Base-by-base conservation (phyloP, 2,888 invertebrate species). In the Phortica okadai region DNA sequence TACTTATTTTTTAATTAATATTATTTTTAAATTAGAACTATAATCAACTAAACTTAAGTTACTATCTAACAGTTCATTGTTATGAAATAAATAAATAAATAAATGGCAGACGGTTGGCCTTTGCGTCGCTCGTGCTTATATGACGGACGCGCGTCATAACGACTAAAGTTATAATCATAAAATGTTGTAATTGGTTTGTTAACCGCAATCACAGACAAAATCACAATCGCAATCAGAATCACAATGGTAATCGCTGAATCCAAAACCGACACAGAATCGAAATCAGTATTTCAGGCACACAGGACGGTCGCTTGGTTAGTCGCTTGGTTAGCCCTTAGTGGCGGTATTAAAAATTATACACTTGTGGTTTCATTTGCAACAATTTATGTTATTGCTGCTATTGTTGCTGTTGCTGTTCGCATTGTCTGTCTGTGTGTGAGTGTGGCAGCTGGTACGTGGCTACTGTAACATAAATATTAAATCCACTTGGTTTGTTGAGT, bases 151-250 rank as follows among this genome's bases (percentile, higher is more conserved):
- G 33, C 33, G 50, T 50, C 58, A 58, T 58, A 58, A 58, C 58
- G 58, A 58, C 16, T 58, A 58, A 58, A 58, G 58, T 58, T 58
- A n/a, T 66, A 14, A 66, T 33, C 11, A 66, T 66, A 66, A 66
- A 66, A 66, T 66, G 33, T 66, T 41, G 42, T 66, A 66, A 66
- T 66, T 66, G 66, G 41, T 66, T 66, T 66, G 42, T 21, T 66
- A 66, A 66, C 66, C 66, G 42, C 66, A 66, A 25, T 10, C 42
- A 66, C 14, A 33, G 10, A 62, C 16, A 62, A 25, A 10, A 25
- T 10, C 10, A 21, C 33, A 64, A 64, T 16, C 58, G 8, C n/a
- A 58, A 16, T 58, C 58, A n/a, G 58, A 16, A 7, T n/a, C 58
- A n/a, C 6, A 58, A 58, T 58, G 6, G 7, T 1, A 6, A 21